Base-by-base conservation (phyloP, 2,888 invertebrate species). In the Bellardia pandia region DNA sequence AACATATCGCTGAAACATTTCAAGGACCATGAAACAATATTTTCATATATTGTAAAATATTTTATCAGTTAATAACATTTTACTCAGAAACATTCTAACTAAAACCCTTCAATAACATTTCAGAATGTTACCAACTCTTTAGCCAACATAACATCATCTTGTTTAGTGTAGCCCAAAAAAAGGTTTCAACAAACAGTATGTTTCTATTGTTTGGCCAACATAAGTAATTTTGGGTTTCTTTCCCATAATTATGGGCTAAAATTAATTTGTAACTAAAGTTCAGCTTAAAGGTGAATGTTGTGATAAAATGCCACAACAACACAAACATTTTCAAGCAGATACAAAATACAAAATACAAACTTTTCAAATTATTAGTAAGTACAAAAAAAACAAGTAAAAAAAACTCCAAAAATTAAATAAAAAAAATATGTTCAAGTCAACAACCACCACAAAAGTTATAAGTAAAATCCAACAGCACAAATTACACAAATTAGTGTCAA, bases 161-260 rank as follows among this genome's bases (percentile, higher is more conserved):
- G 13, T 4, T 45, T 45, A 13, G 2, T 45, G 45, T 23, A 23
- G 0, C 45, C 13, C 37, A 37, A 37, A 37, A 45, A 45, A 58
- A 30, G 23, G 13, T 51, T 14, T 13, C 51, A 51, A 51, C 3
- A 14, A 51, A 51, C 3, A 14, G 4, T 51, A 51, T 5, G 13
- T 37, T 5, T 37, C 37, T 37, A 37, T 37, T 37, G 37, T 45
- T 45, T 2, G 45, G 2, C 13, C 13, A 45, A 45, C 45, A 45
- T 13, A 45, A 45, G 45, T 80, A 66, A 74, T 86, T 80, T 78
- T 45, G n/a, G 76, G 64, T 72, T 75, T 71, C 51, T 64, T 86
- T 86, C 72, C 80, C 86, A 84, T 81, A 84, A 84, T 88, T 85
- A 82, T 72, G 62, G 62, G 68, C 62, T 71, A 48, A 85, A 85